A percentile compares a stretch with the other conserved stretches of the same genome.
Evolutionary conservation across 2,113 vertebrate species (phyloP).

Genomic region (Eulemur rufifrons): DNA sequence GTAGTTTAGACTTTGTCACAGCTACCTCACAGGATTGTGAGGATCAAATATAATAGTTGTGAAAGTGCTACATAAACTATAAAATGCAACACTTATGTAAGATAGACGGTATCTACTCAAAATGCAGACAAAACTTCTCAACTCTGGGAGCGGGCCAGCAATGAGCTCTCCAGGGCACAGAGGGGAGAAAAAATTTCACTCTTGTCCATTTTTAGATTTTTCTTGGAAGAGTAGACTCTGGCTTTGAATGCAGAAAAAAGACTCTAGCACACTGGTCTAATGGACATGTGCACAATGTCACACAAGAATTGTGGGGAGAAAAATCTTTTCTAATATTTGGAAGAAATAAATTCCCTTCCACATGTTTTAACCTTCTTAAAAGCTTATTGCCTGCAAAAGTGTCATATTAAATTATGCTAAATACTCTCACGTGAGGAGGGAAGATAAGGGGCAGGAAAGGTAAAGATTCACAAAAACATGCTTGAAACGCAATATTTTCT

Average conservation of each 20-base stretch:
- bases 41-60: neutral
- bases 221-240: neutral
- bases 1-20: neutral
- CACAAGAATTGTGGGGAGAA: neutral
- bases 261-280: neutral
- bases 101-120: neutral
- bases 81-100: conserved; percentile 39
- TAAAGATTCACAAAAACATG: neutral
- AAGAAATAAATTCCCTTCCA: neutral
- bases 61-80: conserved; percentile 43
- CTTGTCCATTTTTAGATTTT: conserved; percentile 15
- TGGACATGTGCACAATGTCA: neutral
- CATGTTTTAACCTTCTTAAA: neutral
- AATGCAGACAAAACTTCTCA: conserved; percentile 14
- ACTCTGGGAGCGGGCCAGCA: neutral
- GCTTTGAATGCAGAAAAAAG: conserved; percentile 9
- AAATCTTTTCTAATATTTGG: conserved; percentile 9
- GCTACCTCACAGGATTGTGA: neutral
- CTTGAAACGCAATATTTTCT: neutral
- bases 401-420: neutral
- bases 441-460: neutral
- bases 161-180: neutral
- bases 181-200: neutral
- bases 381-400: neutral
- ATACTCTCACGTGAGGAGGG: neutral